Evolutionary conservation across 2,888 invertebrate species (phyloP).

Genomic region (Ganaspis brasiliensis): DNA sequence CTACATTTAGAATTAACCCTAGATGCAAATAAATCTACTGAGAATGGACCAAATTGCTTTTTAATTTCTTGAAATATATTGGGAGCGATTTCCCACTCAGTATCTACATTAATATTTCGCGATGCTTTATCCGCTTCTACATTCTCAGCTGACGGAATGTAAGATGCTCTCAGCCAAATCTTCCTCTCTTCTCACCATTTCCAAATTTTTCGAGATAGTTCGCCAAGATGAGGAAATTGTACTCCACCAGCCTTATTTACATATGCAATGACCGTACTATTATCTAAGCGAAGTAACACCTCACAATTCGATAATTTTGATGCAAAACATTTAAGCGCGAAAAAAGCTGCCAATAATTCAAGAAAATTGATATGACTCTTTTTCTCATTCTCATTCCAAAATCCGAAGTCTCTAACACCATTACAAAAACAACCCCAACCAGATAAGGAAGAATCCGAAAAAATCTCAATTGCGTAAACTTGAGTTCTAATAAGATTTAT

Average conservation of each 20-base stretch:
- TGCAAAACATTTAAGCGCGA: slow-evolving; percentile 10
- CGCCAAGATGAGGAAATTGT: slow-evolving; percentile 20
- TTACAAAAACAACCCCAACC: slow-evolving; percentile 41
- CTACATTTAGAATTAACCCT: slow-evolving; percentile 9
- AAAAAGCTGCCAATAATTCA: slow-evolving; percentile 23
- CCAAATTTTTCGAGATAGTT: slow-evolving; percentile 39
- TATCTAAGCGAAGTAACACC: slow-evolving; percentile 45
- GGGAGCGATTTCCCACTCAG: background rate
- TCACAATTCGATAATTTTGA: slow-evolving; percentile 14
- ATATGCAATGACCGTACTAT: slow-evolving; percentile 48
- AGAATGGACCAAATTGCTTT: slow-evolving; percentile 25
- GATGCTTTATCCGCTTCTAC: slow-evolving; percentile 29
- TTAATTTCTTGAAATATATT: background rate
- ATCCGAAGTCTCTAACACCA: slow-evolving; percentile 7
- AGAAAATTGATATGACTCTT: slow-evolving; percentile 29
- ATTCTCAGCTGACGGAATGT: slow-evolving; percentile 44
- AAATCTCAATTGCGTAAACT: slow-evolving; percentile 41
- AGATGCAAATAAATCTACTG: slow-evolving; percentile 23
- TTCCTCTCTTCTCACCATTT: slow-evolving; percentile 40
- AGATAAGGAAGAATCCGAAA: slow-evolving; percentile 41
- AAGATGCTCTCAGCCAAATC: slow-evolving; percentile 38
- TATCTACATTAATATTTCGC: slow-evolving; percentile 21
- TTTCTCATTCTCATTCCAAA: background rate
- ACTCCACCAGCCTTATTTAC: slow-evolving; percentile 41
- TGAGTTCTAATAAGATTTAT: slow-evolving; percentile 28